Percentiles rank a stretch among this genome's conserved stretches.
Evolutionary conservation across 2,888 invertebrate species (phyloP).

Genomic region (Epinotia ramella): DNA sequence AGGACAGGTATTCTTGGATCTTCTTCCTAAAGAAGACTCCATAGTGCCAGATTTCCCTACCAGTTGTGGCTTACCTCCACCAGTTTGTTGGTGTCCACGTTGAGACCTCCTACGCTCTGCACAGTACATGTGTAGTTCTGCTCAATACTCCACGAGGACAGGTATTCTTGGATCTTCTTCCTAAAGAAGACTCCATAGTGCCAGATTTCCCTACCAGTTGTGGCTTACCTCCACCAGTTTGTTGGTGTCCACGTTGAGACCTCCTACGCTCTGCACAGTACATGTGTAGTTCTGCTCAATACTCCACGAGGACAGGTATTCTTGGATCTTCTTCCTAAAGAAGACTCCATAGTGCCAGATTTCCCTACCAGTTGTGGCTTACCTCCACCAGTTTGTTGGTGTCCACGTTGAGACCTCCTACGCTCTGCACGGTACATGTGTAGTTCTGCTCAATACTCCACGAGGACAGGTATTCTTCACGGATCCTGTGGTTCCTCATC

Average conservation of each 20-base stretch:
- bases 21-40: constrained; percentile 80
- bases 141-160: constrained; percentile 90
- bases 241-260: constrained; percentile 92
- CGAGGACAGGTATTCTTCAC: constrained; percentile 84
- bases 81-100: constrained; percentile 90
- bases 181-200: no score
- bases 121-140: constrained; percentile 89
- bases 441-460: constrained; percentile 90
- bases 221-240: constrained; percentile 87
- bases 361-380: constrained; percentile 46
- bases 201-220: not conserved
- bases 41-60: no score
- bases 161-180: constrained; percentile 76
- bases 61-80: constrained; percentile 90
- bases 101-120: constrained; percentile 90
- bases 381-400: constrained; percentile 89
- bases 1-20: constrained; percentile 86
- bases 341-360: no score
- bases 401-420: constrained; percentile 93
- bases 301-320: constrained; percentile 88
- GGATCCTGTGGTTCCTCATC: constrained; percentile 86
- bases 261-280: constrained; percentile 88
- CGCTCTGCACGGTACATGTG: constrained; percentile 88
- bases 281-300: constrained; percentile 89
- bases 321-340: constrained; percentile 85